Percentiles rank a stretch among this genome's conserved stretches.
These are phyloP conservation scores for Ctena decussata DNA, from an alignment of 2,888 invertebrate genomes.

Conservation along the genomic window DNA sequence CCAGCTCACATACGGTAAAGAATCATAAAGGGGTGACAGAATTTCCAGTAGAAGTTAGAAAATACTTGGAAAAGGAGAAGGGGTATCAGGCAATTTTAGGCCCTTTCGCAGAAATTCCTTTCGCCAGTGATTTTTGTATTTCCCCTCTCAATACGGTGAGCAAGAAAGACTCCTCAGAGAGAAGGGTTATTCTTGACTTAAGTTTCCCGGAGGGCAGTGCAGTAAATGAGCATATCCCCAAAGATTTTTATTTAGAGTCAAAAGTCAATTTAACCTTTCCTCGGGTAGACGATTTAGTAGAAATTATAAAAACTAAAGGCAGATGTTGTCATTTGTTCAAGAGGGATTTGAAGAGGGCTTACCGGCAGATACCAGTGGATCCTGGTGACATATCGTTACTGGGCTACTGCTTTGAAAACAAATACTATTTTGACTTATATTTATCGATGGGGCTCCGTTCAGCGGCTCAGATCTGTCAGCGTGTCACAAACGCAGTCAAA, in stretches of 20 bases:
- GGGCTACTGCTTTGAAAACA: background rate
- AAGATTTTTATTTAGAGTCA: background rate
- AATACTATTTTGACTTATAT: background rate
- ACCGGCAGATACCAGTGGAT: background rate
- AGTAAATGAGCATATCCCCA: background rate
- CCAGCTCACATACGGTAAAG: background rate
- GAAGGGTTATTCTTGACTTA: constrained; percentile 23
- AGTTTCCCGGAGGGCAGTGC: background rate
- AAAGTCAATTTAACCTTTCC: background rate
- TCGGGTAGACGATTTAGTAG: background rate
- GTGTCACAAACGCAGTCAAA: background rate
- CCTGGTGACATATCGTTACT: background rate
- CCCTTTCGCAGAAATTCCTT: background rate
- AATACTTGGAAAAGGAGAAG: constrained; percentile 4
- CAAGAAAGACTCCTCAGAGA: background rate
- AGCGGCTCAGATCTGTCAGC: background rate
- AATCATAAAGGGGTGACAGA: constrained; percentile 9
- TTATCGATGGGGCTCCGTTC: background rate
- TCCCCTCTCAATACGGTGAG: constrained; percentile 14
- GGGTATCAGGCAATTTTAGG: background rate
- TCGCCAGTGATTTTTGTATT: background rate
- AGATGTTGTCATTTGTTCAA: background rate
- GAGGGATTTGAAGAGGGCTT: background rate
- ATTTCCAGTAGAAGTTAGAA: background rate
- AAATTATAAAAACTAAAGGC: background rate